Evolutionary conservation across 2,113 vertebrate species (phyloP).

Genomic region (Clarias gariepinus): DNA sequence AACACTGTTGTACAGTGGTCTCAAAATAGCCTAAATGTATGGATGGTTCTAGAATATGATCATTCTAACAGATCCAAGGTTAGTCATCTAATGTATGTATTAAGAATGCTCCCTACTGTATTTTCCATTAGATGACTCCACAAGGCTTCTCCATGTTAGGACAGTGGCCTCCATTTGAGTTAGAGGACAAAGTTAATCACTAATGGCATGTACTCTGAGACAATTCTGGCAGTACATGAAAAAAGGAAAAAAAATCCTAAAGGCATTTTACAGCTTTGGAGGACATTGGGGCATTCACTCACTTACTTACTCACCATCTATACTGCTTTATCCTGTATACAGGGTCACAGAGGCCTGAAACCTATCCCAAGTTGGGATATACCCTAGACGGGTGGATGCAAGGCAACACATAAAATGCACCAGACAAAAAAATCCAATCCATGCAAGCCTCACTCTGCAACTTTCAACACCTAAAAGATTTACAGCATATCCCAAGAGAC

Average conservation of each 20-base stretch:
- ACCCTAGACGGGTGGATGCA: too few species aligned
- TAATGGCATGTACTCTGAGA: not conserved
- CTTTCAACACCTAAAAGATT: too few species aligned
- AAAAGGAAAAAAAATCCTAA: not conserved
- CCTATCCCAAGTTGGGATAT: too few species aligned
- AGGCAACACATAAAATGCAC: too few species aligned
- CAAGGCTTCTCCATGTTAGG: not conserved
- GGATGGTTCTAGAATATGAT: not conserved
- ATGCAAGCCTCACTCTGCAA: too few species aligned
- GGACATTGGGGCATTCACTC: not conserved
- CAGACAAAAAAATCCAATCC: too few species aligned
- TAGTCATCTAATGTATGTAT: not conserved
- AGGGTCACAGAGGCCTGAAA: too few species aligned
- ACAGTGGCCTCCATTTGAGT: not conserved
- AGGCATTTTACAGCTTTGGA: not conserved
- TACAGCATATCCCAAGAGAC: too few species aligned
- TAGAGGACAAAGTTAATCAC: constrained; percentile 17
- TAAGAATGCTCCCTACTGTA: not conserved
- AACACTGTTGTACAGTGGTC: not conserved
- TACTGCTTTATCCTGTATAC: too few species aligned
- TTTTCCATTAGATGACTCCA: not conserved
- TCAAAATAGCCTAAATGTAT: not conserved
- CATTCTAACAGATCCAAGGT: not conserved
- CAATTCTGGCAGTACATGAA: not conserved
- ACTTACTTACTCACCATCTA: too few species aligned